A percentile compares a stretch with the other conserved stretches of the same genome.
Evolutionary conservation across 2,113 vertebrate species (phyloP).

Genomic region (Trogon surrucura): DNA sequence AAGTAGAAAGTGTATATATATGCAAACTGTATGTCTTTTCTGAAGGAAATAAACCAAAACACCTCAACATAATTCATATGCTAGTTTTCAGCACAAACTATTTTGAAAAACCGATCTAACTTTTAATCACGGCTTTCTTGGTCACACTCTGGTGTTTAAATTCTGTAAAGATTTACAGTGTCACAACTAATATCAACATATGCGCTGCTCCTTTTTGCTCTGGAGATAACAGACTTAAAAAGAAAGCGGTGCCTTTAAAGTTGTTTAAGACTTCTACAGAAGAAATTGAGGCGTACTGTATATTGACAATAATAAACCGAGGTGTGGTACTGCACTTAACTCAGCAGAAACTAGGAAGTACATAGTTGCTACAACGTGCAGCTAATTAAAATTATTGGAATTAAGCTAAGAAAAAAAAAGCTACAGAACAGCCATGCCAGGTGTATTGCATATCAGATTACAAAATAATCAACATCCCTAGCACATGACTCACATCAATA

Average conservation of each 20-base stretch:
- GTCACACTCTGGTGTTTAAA: not conserved
- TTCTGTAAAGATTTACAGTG: not conserved
- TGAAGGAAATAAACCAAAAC: not conserved
- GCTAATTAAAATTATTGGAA: not conserved
- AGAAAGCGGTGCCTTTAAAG: not conserved
- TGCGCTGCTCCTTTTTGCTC: not conserved
- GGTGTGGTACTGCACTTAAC: not conserved
- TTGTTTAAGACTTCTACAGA: not conserved
- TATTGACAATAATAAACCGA: not conserved
- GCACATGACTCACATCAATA: not conserved
- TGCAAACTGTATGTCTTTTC: not conserved
- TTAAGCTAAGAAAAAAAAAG: not conserved
- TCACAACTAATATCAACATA: not conserved
- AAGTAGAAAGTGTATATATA: not conserved
- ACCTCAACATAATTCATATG: not conserved
- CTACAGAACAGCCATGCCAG: not conserved
- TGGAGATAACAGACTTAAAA: not conserved
- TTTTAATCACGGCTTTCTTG: not conserved
- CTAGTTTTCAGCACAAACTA: not conserved
- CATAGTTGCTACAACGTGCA: not conserved
- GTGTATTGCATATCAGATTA: not conserved
- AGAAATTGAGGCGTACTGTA: not conserved
- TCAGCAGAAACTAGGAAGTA: not conserved
- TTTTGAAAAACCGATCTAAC: not conserved
- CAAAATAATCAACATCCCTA: not conserved